Conservation (phyloP, 2,113 vertebrate genomes). For the Rallus limicola region DNA sequence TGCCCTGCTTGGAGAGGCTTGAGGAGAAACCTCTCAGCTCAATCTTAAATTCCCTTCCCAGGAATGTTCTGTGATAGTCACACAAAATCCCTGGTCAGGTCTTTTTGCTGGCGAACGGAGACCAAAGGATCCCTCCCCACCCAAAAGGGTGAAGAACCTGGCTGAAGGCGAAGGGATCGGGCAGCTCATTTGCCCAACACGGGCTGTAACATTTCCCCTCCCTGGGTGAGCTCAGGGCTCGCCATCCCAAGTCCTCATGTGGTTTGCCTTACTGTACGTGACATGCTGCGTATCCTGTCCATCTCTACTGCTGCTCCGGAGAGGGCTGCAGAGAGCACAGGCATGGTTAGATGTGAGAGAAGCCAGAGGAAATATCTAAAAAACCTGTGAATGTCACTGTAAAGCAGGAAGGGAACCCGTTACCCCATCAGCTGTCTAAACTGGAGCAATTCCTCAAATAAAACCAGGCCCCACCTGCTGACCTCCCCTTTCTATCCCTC, state of each 20-base stretch:
- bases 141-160: not conserved
- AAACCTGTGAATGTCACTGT: not conserved
- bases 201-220: accelerated
- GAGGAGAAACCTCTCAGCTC: not conserved
- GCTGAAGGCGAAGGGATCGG: not conserved
- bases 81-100: not conserved
- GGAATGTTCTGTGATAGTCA: not conserved
- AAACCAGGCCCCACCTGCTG: not conserved
- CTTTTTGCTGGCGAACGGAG: accelerated
- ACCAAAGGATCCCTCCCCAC: not conserved
- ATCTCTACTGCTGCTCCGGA: not conserved
- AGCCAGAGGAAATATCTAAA: accelerated
- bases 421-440: not conserved
- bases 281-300: accelerated
- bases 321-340: not conserved
- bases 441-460: not conserved
- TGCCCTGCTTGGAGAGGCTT: not conserved
- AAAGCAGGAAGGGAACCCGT: not conserved
- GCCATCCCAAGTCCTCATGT: accelerated
- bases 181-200: not conserved
- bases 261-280: not conserved
- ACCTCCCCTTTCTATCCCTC: not conserved
- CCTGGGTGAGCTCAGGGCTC: accelerated
- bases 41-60: not conserved
- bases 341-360: not conserved